phyloP scores from a whole-genome alignment of 2,797 vertebrate genomes.

The Scyliorhinus canicula region DNA sequence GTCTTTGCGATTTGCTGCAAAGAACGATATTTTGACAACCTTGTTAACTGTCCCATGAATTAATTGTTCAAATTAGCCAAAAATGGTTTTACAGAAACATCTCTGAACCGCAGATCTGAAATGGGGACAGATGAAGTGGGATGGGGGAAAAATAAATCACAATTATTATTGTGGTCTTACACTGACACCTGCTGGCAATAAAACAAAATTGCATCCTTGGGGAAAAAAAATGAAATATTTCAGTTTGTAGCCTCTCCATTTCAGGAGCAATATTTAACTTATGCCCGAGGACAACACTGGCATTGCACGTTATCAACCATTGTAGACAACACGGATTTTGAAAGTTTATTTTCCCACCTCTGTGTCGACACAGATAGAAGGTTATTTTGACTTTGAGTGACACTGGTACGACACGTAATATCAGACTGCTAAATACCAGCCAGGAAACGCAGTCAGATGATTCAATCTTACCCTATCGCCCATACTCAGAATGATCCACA shows the following conservation, averaged over 20 bases:
- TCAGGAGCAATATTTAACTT: not conserved
- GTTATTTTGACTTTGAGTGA: not conserved
- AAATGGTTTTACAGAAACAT: not conserved
- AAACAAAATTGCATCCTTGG: not conserved
- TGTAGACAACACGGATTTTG: not conserved
- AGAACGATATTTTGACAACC: not conserved
- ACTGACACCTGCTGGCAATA: slow-evolving; percentile 12
- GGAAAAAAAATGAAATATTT: not conserved
- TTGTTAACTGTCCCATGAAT: not conserved
- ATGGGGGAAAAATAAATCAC: not conserved
- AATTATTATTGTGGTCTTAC: not conserved
- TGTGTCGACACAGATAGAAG: not conserved
- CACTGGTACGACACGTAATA: not conserved
- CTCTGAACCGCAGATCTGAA: not conserved
- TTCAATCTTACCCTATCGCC: too few species aligned
- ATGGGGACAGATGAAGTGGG: not conserved
- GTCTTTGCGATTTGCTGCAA: not conserved
- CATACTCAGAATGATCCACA: not conserved
- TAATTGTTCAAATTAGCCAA: not conserved
- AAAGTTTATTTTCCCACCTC: not conserved
- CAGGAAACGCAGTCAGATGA: too few species aligned
- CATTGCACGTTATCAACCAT: not conserved
- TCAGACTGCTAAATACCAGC: not conserved
- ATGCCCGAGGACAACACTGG: not conserved
- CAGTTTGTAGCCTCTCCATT: not conserved